Conservation (phyloP, 2,113 vertebrate genomes). For the Sphyrna mokarran region DNA sequence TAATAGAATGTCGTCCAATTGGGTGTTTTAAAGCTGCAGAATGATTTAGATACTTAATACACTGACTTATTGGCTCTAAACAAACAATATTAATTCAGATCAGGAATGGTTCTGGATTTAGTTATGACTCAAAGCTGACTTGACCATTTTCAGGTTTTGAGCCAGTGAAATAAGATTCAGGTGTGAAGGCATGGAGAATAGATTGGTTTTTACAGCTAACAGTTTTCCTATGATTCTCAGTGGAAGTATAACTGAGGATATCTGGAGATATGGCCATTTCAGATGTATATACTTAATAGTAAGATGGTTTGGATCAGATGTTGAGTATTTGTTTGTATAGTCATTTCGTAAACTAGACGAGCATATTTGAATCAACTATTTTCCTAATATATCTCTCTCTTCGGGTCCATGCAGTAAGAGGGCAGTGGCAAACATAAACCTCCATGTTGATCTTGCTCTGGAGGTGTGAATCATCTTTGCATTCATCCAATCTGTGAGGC, state of each 20-base stretch:
- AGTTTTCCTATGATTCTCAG: neutral
- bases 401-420: no score
- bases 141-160: neutral
- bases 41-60: neutral
- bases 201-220: neutral
- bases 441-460: no score
- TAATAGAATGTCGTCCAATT: neutral
- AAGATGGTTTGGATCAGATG: neutral
- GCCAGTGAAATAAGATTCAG: neutral
- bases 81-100: neutral
- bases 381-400: neutral
- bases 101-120: neutral
- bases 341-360: neutral
- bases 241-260: neutral
- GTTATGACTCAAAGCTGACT: neutral
- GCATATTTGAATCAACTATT: neutral
- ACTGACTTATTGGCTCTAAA: neutral
- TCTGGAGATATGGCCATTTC: neutral
- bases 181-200: neutral
- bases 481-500: no score
- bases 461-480: no score
- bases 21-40: neutral
- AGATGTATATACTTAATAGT: neutral
- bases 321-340: neutral
- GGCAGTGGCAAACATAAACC: no score